A percentile compares a stretch with the other conserved stretches of the same genome.
Conservation (phyloP, 2,797 vertebrate genomes). For the Coendou prehensilis region DNA sequence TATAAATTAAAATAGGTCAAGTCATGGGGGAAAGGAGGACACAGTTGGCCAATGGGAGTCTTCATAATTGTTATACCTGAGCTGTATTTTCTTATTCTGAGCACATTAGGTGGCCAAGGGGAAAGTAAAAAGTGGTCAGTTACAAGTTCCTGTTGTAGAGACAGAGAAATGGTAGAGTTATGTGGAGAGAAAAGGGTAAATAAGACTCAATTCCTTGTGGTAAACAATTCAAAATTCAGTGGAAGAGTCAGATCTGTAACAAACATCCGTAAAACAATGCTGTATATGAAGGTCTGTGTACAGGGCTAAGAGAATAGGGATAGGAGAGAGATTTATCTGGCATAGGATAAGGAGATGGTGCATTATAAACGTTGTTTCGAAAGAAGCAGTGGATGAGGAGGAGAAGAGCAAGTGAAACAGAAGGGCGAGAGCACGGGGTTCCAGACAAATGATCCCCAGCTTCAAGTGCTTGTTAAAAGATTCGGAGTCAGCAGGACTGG, state of each 20-base stretch:
- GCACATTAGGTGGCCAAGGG: neutral
- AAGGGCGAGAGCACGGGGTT: neutral
- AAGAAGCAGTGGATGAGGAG: neutral
- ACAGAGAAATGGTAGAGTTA: neutral
- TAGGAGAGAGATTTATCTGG: neutral
- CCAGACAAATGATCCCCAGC: neutral
- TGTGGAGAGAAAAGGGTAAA: neutral
- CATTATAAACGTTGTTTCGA: neutral
- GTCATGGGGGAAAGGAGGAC: neutral
- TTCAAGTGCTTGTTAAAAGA: neutral
- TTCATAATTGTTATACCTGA: neutral
- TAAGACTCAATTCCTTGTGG: neutral
- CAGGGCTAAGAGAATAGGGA: neutral
- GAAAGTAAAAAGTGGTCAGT: neutral
- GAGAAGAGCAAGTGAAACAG: neutral
- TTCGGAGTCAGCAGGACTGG: neutral
- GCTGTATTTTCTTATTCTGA: neutral
- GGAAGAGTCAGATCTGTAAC: neutral
- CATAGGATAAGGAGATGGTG: neutral
- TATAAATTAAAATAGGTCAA: slow-evolving; percentile 63
- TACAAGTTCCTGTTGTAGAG: neutral
- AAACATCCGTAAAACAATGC: neutral
- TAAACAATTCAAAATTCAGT: neutral
- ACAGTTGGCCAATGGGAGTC: neutral
- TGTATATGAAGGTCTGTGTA: neutral